Percentiles rank a stretch among this genome's conserved stretches.
Conservation (phyloP, 2,888 invertebrate genomes). For the Gymnocheta viridis region DNA sequence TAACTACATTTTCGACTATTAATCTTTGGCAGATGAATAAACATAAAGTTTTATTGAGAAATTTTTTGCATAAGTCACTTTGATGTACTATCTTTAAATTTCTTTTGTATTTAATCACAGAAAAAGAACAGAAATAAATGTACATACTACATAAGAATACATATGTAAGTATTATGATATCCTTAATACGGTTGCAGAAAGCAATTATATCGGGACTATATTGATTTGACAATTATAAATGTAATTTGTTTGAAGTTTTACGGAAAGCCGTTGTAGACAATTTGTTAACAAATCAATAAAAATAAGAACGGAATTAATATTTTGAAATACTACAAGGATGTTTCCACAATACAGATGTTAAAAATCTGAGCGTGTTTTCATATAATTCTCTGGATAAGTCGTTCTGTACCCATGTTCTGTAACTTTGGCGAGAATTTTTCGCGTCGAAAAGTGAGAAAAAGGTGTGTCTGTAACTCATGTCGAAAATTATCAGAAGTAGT, state of each 20-base stretch:
- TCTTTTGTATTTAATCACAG: neutral
- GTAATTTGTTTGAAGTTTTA: neutral
- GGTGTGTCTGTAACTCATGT: too few relatives aligned
- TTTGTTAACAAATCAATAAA: too few relatives aligned
- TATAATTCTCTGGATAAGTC: too few relatives aligned
- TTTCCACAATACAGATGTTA: too few relatives aligned
- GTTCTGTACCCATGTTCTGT: too few relatives aligned
- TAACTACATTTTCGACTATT: conserved; percentile 31
- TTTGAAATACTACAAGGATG: neutral
- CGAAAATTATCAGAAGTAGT: too few relatives aligned
- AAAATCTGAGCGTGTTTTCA: too few relatives aligned
- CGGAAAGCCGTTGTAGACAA: neutral
- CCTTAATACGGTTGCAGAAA: neutral
- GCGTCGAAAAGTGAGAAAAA: too few relatives aligned
- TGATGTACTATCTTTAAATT: neutral
- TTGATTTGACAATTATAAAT: neutral
- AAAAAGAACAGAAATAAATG: neutral
- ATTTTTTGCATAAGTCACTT: neutral
- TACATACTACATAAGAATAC: too few relatives aligned
- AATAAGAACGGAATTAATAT: too few relatives aligned
- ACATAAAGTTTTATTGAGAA: conserved; percentile 12
- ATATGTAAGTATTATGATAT: too few relatives aligned
- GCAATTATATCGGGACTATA: neutral
- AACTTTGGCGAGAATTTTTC: too few relatives aligned
- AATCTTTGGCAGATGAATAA: conserved; percentile 17